A percentile compares a stretch with the other conserved stretches of the same genome.
phyloP scores from a whole-genome alignment of 2,888 invertebrate genomes.

The Bellardia pandia region DNA sequence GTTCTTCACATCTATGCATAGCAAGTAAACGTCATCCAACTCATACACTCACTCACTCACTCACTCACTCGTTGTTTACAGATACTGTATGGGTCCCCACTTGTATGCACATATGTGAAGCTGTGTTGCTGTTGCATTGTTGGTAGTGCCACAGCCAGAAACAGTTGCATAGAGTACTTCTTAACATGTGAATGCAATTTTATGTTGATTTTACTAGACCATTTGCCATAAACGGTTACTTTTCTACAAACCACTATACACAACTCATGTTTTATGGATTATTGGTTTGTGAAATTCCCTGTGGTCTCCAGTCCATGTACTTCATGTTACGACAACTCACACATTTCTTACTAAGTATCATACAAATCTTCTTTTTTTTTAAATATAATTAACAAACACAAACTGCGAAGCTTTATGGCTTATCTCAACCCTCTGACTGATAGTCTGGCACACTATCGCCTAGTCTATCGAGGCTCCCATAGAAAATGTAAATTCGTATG shows the following conservation, averaged over 20 bases:
- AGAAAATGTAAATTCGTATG: not conserved
- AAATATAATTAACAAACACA: too few species aligned
- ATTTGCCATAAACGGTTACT: constrained; percentile 33
- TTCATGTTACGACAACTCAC: constrained; percentile 5
- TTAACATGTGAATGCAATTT: constrained; percentile 54
- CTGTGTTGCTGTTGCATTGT: not conserved
- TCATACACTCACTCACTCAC: not conserved
- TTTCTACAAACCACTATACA: constrained; percentile 40
- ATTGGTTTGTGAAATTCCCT: constrained; percentile 60
- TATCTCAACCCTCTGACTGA: too few species aligned
- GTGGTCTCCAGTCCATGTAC: constrained; percentile 17
- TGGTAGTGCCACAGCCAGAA: not conserved
- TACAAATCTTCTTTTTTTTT: too few species aligned
- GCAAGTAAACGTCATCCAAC: not conserved
- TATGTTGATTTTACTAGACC: constrained; percentile 56
- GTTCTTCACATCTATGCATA: constrained; percentile 11
- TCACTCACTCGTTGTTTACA: not conserved
- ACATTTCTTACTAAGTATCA: not conserved
- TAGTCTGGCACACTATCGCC: too few species aligned
- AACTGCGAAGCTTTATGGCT: too few species aligned
- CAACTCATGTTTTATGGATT: constrained; percentile 63
- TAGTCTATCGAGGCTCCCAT: not conserved
- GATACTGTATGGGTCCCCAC: constrained; percentile 8
- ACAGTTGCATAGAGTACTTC: constrained; percentile 12
- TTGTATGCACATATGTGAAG: constrained; percentile 21